These are phyloP conservation scores for Zaprionus obscuricornis DNA, from an alignment of 2,888 invertebrate genomes.

Conservation along the genomic window DNA sequence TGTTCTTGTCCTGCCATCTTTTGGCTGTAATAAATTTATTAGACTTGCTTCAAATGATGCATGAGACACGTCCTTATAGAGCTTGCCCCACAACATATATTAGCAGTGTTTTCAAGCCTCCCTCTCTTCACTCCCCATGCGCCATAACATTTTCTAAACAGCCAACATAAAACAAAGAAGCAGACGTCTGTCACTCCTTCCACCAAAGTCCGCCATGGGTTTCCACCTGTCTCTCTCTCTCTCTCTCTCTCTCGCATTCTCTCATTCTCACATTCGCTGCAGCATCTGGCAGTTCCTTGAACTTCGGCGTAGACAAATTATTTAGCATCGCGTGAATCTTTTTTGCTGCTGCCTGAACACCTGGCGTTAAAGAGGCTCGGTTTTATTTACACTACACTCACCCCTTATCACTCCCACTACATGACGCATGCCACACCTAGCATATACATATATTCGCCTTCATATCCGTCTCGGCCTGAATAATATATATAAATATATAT, in stretches of 20 bases:
- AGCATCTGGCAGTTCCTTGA: slow-evolving; percentile 60
- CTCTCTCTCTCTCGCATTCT: neutral
- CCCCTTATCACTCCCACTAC: neutral
- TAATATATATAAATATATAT: slow-evolving; percentile 17
- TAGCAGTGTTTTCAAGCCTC: no score
- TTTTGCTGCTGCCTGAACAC: slow-evolving; percentile 27
- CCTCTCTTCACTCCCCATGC: no score
- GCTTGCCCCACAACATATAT: slow-evolving; percentile 43
- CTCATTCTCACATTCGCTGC: neutral
- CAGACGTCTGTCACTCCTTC: slow-evolving; percentile 19
- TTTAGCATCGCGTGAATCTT: slow-evolving; percentile 56
- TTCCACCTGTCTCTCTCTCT: neutral
- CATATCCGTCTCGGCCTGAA: slow-evolving; percentile 2
- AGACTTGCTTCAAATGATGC: slow-evolving; percentile 68
- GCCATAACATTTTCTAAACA: slow-evolving; percentile 50
- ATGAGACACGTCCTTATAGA: slow-evolving; percentile 38
- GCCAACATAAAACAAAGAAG: slow-evolving; percentile 53
- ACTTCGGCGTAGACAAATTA: slow-evolving; percentile 69
- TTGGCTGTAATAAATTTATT: slow-evolving; percentile 69
- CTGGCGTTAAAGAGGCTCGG: slow-evolving; percentile 12
- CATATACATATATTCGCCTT: no score
- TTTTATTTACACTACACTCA: neutral
- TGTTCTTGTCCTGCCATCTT: slow-evolving; percentile 21
- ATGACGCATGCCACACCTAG: no score
- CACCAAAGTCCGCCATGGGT: no score